Conservation (phyloP, 2,888 invertebrate species). For the Yponomeuta evonymella region DNA sequence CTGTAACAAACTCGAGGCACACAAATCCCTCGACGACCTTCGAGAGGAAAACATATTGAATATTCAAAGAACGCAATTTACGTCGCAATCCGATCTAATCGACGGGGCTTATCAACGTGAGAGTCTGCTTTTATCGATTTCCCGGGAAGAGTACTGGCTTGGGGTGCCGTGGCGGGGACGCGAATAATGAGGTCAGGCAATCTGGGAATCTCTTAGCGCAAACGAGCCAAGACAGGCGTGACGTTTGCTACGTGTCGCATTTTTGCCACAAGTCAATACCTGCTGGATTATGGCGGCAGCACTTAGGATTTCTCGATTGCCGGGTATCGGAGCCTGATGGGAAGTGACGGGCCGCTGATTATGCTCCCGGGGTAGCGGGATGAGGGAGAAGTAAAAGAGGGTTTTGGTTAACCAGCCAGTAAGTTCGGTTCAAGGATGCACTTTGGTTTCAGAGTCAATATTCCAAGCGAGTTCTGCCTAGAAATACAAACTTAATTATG, state of each 20-base stretch:
- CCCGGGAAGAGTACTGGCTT: not conserved
- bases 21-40: not conserved
- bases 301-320: constrained; percentile 51
- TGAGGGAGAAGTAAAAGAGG: not conserved
- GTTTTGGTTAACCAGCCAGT: not conserved
- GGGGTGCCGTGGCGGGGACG: constrained; percentile 6
- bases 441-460: not conserved
- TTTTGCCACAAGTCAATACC: constrained; percentile 43
- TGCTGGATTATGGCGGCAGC: constrained; percentile 45
- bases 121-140: constrained; percentile 24
- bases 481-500: too few species aligned
- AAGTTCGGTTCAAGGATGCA: not conserved
- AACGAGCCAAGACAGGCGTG: constrained; percentile 66
- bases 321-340: constrained; percentile 9
- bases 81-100: constrained; percentile 29
- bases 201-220: constrained; percentile 28
- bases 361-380: not conserved
- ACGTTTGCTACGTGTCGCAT: constrained; percentile 54
- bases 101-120: constrained; percentile 41
- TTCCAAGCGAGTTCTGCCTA: not conserved
- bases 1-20: not conserved
- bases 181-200: constrained; percentile 29
- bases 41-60: constrained; percentile 5
- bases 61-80: constrained; percentile 18
- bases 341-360: constrained; percentile 2